Evolutionary conservation across 2,113 vertebrate genomes (phyloP).

Genomic region (Aramus guarauna): DNA sequence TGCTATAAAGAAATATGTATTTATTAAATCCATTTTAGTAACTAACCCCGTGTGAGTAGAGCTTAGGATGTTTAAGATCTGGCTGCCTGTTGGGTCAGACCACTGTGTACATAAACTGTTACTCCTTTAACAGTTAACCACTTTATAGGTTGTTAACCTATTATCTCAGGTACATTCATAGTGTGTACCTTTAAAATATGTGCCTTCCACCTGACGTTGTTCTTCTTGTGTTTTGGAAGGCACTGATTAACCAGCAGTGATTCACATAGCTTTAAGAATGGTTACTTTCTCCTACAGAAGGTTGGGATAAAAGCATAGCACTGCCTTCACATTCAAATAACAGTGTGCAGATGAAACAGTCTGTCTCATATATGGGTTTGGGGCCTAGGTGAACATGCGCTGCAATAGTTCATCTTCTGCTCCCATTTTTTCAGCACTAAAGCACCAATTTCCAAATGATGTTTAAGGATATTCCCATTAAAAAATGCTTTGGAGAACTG

Average conservation of each 20-base stretch:
- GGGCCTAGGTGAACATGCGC: accelerated
- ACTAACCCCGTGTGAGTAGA: background rate
- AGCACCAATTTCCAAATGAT: background rate
- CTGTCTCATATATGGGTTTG: background rate
- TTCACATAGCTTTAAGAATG: background rate
- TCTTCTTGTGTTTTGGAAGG: background rate
- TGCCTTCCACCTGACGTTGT: background rate
- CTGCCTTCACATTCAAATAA: background rate
- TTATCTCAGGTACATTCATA: background rate
- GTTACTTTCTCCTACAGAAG: background rate
- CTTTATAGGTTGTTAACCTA: background rate
- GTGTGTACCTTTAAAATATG: background rate
- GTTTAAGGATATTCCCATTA: background rate
- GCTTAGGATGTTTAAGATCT: background rate
- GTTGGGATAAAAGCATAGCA: background rate
- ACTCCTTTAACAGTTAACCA: background rate
- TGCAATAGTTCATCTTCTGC: background rate
- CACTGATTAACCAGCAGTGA: background rate
- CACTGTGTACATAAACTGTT: background rate
- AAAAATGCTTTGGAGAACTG: background rate
- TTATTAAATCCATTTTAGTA: background rate
- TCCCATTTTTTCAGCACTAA: background rate
- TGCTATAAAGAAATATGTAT: background rate
- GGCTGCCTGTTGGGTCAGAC: background rate
- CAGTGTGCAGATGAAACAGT: background rate